Percentiles rank a stretch among this genome's conserved stretches.
These are phyloP conservation scores for Melanotus villosus DNA, from an alignment of 2,888 invertebrate species.

Conservation along the genomic window DNA sequence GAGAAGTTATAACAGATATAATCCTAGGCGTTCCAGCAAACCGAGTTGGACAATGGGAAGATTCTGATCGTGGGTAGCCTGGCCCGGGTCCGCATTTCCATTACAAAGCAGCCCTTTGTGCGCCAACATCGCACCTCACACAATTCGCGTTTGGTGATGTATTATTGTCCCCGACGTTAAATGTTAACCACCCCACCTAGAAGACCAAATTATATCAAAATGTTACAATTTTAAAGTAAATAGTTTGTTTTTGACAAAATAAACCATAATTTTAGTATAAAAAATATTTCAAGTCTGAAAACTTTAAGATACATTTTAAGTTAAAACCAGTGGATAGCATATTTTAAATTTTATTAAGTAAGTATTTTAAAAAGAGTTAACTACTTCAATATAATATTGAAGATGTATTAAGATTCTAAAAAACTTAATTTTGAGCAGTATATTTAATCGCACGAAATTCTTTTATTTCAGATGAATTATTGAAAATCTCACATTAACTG, in stretches of 20 bases:
- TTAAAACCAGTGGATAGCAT: no score
- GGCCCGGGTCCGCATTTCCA: conserved; percentile 52
- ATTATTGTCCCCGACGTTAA: conserved; percentile 49
- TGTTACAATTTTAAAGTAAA: background rate
- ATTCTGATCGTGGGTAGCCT: conserved; percentile 51
- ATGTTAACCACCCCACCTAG: conserved; percentile 27
- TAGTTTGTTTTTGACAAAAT: background rate
- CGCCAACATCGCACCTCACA: conserved; percentile 52
- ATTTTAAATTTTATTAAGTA: no score
- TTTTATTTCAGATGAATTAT: no score
- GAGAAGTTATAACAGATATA: conserved; percentile 56
- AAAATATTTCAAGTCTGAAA: no score
- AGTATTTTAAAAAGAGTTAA: no score
- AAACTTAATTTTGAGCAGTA: no score
- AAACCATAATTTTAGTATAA: background rate
- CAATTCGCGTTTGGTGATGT: conserved; percentile 57
- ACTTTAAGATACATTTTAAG: no score
- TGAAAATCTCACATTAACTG: no score
- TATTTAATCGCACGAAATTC: no score
- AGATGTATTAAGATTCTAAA: no score
- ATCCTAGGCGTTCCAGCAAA: conserved; percentile 54
- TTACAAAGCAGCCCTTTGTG: conserved; percentile 54
- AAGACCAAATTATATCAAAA: conserved; percentile 16
- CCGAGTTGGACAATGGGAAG: conserved; percentile 55
- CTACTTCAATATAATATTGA: no score